phyloP scores from a whole-genome alignment of 2,113 vertebrate genomes.

The Caranx ignobilis region DNA sequence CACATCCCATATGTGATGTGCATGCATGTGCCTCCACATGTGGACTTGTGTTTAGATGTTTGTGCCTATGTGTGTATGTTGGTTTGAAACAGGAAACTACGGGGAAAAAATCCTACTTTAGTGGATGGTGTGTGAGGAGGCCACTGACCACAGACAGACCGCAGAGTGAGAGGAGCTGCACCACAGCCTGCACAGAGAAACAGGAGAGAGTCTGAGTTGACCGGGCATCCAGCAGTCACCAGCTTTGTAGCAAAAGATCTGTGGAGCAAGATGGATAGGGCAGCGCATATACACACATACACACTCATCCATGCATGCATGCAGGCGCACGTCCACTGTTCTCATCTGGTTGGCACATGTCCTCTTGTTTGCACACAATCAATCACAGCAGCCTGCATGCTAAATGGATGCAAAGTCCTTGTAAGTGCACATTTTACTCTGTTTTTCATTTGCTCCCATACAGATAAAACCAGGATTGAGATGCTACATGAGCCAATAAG shows the following conservation, averaged over 20 bases:
- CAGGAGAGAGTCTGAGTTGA: conserved; percentile 47
- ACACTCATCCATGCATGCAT: neutral
- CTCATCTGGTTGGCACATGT: conserved; percentile 46
- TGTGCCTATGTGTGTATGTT: conserved; percentile 39
- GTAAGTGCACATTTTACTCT: conserved; percentile 18
- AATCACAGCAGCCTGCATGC: neutral
- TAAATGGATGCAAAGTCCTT: conserved; percentile 20
- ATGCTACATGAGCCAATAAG: conserved; percentile 31
- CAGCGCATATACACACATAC: neutral
- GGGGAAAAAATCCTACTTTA: conserved; percentile 30
- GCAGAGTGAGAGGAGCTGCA: conserved; percentile 47
- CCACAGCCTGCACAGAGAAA: conserved; percentile 40
- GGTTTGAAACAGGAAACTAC: conserved; percentile 51
- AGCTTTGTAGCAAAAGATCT: conserved; percentile 16
- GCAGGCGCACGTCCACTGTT: neutral
- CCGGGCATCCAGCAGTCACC: conserved; percentile 20
- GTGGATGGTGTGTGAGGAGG: conserved; percentile 49
- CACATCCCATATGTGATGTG: conserved; percentile 35
- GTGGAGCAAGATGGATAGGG: conserved; percentile 15
- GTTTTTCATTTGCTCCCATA: conserved; percentile 22
- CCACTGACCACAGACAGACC: conserved; percentile 66
- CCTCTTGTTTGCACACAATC: conserved; percentile 37
- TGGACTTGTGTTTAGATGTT: conserved; percentile 41
- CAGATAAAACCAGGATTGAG: conserved; percentile 36
- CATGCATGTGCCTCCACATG: conserved; percentile 40